Evolutionary conservation across 2,888 invertebrate species (phyloP), one percentile per base, ranked within the genome.

Genomic region (Mellilla xanthometata): DNA sequence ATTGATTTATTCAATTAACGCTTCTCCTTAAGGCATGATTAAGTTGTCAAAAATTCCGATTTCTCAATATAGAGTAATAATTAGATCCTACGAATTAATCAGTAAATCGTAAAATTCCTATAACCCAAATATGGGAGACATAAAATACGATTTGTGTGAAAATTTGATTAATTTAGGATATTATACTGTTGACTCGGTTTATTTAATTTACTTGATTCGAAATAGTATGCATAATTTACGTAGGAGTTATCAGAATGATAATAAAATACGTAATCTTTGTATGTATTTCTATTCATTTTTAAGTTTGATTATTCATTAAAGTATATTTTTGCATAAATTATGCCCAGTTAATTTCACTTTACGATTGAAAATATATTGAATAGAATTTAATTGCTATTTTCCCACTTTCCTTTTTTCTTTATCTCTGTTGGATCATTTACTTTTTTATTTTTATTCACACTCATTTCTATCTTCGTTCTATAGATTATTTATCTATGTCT

Each of bases 1-100:
- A 54, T 52, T 52, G 33, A 45, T 52, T 55, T 46, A 35, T 39
- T 42, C 10, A 31, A 48, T 39, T 30, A 34, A 39, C 24, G 22
- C 9, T 26, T 28, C 49, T 11, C 39, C 39, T 43, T 38, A 15
- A 15, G 39, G 32, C 28, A 35, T 54, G 49, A 54, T 46, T 29
- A 46, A 50, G 48, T 33, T 41, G 40, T 54, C 36, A 26, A n/a
- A n/a, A 39, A 52, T 50, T 41, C 50, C 8, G 23, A 28, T 46
- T 42, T 13, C 27, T 30, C 39, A 28, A 46, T 34, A 48, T 41
- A 24, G 34, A n/a, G n/a, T n/a, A 29, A 43, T 40, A 40, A 40
- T 50, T 27, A 12, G 15, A 27, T 23, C 39, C 28, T 22, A 24
- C 35, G 28, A 24, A 33, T 50, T 38, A 33, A 44, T 47, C 47